Conservation (phyloP, 2,888 invertebrate species). For the Fragum whitleyi region DNA sequence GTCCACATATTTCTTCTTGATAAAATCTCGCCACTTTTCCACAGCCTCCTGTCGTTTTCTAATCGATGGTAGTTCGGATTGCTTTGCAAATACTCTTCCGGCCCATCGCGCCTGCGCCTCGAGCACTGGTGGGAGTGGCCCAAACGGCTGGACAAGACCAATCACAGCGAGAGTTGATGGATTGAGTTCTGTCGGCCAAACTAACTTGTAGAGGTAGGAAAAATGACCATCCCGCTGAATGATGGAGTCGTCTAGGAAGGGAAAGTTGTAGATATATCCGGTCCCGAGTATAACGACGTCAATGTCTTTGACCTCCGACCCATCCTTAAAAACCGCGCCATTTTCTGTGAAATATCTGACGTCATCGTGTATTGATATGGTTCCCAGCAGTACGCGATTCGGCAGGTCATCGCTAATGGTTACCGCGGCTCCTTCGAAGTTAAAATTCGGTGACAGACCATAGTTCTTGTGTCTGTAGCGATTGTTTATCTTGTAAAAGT, state of each 20-base stretch:
- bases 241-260: conserved; percentile 67
- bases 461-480: conserved; percentile 71
- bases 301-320: conserved; percentile 58
- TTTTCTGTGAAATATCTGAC: conserved; percentile 64
- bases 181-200: conserved; percentile 65
- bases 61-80: conserved; percentile 59
- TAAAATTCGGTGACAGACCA: conserved; percentile 66
- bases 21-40: conserved; percentile 60
- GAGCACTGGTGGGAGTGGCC: conserved; percentile 68
- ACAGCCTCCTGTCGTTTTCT: conserved; percentile 42
- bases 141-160: conserved; percentile 73
- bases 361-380: conserved; percentile 62
- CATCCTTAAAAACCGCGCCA: conserved; percentile 68
- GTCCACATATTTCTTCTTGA: conserved; percentile 66
- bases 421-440: conserved; percentile 65
- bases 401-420: conserved; percentile 73
- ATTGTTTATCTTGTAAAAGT: conserved; percentile 68
- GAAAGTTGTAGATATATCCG: conserved; percentile 68
- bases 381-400: conserved; percentile 66
- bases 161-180: conserved; percentile 68
- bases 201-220: conserved; percentile 67
- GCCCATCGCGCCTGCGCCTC: conserved; percentile 72
- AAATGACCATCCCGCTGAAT: conserved; percentile 64
- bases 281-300: conserved; percentile 71
- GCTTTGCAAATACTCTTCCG: conserved; percentile 64